Evolutionary conservation across 2,113 vertebrate genomes (phyloP), one percentile per base, ranked within the genome.

Genomic region (Bambusicola thoracicus): DNA sequence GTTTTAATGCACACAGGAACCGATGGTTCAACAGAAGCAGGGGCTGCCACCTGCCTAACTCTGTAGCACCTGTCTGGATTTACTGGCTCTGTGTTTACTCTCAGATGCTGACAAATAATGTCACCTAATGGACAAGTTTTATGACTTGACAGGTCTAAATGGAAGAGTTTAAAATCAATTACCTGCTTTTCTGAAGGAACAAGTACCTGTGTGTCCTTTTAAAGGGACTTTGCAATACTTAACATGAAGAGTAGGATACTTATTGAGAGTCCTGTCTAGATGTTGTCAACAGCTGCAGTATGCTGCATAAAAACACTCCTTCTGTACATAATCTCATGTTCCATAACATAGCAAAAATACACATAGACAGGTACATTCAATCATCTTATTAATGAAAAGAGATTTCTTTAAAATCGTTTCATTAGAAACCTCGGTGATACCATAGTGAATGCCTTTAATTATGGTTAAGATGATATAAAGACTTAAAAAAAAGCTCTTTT

Each of bases 131-230:
- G 63, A 27, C 0, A 3, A 44, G 46, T 34, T 83, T 83, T 85
- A 53, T 75, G 56, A 80, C 84, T 65, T 79, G 62, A 74, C 63
- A 32, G 7, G 41, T 85, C 38, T 83, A 63, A 85, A 85, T 66
- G 49, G 40, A 83, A 89, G 70, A 46, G 70, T 74, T 79, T 87
- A 83, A 92, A 74, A 93, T 70, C 48, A 80, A 70, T 81, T 87
- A 87, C n/a, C 72, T 70, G 65, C 74, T 80, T 87, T 85, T 87
- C 67, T 74, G 44, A 83, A 92, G 22, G 46, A 72, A 80, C 6
- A 24, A 82, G 62, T 49, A 68, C 32, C 61, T 90, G 29, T 29
- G 76, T 53, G 24, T 10, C 53, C 53, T 55, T 36, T 41, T 84
- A 90, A 89, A 82, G 25, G 40, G 21, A n/a, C 66, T 87, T 77